Evolutionary conservation across 37 sponge, comb jelly and placozoan species (phyloP), one percentile per base, ranked within the genome.

Genomic region (Tethya wilhelma): DNA sequence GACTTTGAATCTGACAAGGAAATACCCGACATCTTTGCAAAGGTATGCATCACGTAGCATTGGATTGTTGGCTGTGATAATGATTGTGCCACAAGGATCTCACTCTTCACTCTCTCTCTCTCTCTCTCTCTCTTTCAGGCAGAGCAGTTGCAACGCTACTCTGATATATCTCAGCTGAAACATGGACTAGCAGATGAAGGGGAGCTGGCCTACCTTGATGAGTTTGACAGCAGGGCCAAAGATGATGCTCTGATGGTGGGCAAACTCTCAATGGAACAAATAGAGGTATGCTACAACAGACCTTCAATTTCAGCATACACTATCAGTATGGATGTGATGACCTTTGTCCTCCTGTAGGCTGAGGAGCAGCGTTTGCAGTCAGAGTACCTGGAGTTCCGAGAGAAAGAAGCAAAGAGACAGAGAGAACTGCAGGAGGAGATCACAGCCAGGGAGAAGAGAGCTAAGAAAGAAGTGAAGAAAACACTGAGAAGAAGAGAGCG

Each of bases 1-100:
- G 69, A 67, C 14, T 38, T 67, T 7, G 69, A 67, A 12, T 38
- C 69, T 38, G 40, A 67, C 69, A 67, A 67, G 23, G 69, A 67
- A 23, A 36, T 67, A 8, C 69, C 69, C 9, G 69, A 67, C 69
- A 67, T 67, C 9, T 67, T 67, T 23, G 9, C 69, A 33, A 9
- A 67, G 41, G 69, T 67, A 8, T 12, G 30, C 69, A 36, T 37
- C 69, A 62, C 28, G n/a, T 62, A 8, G 8, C 9, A 23, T 62
- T 62, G 8, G 30, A 62, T 62, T 8, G 14, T 49, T n/a, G n/a
- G 53, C 53, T 49, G 53, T 9, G 14, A 19, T 49, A 49, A 19
- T 19, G 53, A 9, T 49, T 19, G 14, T 49, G 53, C 9, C 53
- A 49, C 14, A 19, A 49, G 9, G 53, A 14, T 19, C 9, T 49